A percentile compares a stretch with the other conserved stretches of the same genome.
Conservation (phyloP, 2,113 vertebrate species). For the Odontophorus gujanensis region DNA sequence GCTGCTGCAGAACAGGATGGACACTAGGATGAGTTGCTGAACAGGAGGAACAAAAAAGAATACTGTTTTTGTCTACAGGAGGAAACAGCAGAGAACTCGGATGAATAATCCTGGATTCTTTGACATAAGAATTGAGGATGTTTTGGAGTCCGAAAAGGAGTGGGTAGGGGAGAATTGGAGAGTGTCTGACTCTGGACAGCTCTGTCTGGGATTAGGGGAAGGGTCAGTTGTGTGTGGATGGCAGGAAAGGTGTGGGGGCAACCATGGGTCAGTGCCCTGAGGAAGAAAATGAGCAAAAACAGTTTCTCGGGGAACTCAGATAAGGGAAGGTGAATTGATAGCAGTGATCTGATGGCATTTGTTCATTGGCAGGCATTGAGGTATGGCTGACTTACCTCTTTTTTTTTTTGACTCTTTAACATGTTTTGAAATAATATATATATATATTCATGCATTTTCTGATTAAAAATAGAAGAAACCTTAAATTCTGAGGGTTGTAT, state of each 20-base stretch:
- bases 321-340: too few relatives aligned
- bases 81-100: neutral
- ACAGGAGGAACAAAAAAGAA: neutral
- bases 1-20: neutral
- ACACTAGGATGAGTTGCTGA: neutral
- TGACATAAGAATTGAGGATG: too few relatives aligned
- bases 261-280: neutral
- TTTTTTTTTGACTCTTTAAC: neutral
- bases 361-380: neutral
- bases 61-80: neutral
- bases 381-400: neutral
- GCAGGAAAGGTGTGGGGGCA: neutral
- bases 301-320: neutral
- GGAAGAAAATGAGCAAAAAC: neutral
- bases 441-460: neutral
- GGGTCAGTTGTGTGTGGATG: rapidly evolving
- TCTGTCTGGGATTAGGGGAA: neutral
- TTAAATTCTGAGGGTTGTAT: neutral
- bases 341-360: neutral
- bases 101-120: neutral
- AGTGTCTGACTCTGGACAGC: neutral
- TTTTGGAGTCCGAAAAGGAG: neutral
- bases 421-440: neutral
- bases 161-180: neutral
- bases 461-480: neutral